These are phyloP conservation scores for Keiferia lycopersicella DNA, from an alignment of 2,888 invertebrate genomes.

Conservation along the genomic window DNA sequence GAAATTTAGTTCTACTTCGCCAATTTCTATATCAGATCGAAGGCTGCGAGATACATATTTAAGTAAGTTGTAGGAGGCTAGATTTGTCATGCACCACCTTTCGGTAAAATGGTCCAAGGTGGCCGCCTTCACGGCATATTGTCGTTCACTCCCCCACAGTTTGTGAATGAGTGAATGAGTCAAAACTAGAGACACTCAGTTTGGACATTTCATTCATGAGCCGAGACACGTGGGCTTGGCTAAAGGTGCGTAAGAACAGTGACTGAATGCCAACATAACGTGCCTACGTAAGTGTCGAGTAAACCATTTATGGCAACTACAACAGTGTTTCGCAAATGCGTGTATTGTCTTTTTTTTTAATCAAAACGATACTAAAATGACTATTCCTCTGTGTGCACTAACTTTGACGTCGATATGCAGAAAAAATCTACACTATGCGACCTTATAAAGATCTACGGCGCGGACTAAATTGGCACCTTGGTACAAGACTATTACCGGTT, in stretches of 20 bases:
- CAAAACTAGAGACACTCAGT: conserved; percentile 20
- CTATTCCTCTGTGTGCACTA: too few relatives aligned
- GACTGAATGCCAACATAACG: conserved; percentile 1
- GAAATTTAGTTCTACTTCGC: background rate
- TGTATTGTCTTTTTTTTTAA: too few relatives aligned
- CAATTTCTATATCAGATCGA: conserved; percentile 12
- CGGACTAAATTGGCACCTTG: background rate
- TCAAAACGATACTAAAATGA: too few relatives aligned
- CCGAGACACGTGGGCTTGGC: conserved; percentile 9
- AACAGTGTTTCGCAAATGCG: too few relatives aligned
- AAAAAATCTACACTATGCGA: too few relatives aligned
- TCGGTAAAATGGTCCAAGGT: conserved; percentile 19
- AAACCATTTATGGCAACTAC: background rate
- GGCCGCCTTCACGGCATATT: conserved; percentile 13
- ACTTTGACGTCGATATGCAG: too few relatives aligned
- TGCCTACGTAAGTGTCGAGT: background rate
- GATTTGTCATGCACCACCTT: conserved; percentile 13
- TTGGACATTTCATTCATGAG: conserved; percentile 25
- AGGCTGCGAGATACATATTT: conserved; percentile 13
- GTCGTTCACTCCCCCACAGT: conserved; percentile 19
- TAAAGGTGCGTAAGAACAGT: conserved; percentile 5
- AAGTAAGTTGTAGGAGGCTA: background rate
- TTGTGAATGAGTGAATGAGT: conserved; percentile 23
- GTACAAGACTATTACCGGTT: background rate
- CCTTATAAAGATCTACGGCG: too few relatives aligned